A percentile compares a stretch with the other conserved stretches of the same genome.
phyloP scores from a whole-genome alignment of 2,888 invertebrate species.

The Cheilosia grossa region DNA sequence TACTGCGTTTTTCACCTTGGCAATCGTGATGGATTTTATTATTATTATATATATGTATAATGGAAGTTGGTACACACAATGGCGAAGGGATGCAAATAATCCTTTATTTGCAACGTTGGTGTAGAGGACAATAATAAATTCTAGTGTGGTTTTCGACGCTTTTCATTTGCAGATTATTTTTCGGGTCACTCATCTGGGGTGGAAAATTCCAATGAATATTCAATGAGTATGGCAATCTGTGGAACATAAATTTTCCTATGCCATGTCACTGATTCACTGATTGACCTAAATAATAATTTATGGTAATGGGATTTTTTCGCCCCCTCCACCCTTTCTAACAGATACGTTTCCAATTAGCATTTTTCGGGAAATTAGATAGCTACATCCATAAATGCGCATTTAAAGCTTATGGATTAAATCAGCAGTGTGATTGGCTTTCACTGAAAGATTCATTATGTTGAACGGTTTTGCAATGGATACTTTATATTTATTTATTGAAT shows the following conservation, averaged over 20 bases:
- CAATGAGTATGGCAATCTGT: slow-evolving; percentile 48
- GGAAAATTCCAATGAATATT: slow-evolving; percentile 66
- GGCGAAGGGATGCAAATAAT: background rate
- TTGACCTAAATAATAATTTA: slow-evolving; percentile 57
- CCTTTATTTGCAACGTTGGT: background rate
- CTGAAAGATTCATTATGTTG: too few relatives aligned
- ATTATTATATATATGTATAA: background rate
- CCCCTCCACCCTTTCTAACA: too few relatives aligned
- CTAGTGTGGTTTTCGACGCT: background rate
- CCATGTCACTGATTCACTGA: slow-evolving; percentile 41
- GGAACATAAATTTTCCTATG: slow-evolving; percentile 18
- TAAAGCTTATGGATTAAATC: too few relatives aligned
- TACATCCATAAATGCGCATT: too few relatives aligned
- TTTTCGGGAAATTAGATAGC: too few relatives aligned
- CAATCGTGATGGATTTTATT: background rate
- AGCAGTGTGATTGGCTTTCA: too few relatives aligned
- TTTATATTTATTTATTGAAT: too few relatives aligned
- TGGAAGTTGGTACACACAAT: too few relatives aligned
- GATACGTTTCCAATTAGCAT: too few relatives aligned
- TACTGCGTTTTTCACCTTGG: slow-evolving; percentile 7
- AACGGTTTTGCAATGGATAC: too few relatives aligned
- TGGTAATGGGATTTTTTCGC: slow-evolving; percentile 12
- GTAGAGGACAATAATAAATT: background rate
- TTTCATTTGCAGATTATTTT: slow-evolving; percentile 31
- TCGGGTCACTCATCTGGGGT: slow-evolving; percentile 42